Evolutionary conservation across 2,888 invertebrate genomes (phyloP).

Genomic region (Acanthacorydalis orientalis): DNA sequence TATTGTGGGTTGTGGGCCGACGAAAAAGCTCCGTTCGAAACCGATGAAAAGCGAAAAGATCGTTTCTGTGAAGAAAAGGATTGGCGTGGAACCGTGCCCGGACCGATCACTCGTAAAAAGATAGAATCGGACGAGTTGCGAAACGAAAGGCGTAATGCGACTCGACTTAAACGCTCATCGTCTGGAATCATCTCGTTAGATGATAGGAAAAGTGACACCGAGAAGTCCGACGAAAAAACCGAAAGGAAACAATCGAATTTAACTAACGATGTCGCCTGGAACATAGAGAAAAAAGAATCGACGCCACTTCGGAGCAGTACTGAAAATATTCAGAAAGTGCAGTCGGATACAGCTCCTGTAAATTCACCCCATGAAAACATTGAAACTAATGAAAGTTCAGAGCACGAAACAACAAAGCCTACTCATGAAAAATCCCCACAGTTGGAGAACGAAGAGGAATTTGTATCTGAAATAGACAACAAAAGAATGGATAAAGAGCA

Average conservation of each 20-base stretch:
- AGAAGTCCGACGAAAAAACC: slow-evolving; percentile 13
- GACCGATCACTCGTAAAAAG: slow-evolving; percentile 41
- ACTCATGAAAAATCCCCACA: slow-evolving; percentile 3
- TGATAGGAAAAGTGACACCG: slow-evolving; percentile 15
- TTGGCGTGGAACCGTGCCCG: slow-evolving; percentile 31
- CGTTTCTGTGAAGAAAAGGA: slow-evolving; percentile 20
- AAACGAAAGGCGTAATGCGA: slow-evolving; percentile 30
- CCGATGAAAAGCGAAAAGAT: slow-evolving; percentile 20
- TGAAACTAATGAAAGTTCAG: slow-evolving; percentile 26
- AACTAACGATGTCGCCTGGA: slow-evolving; percentile 12
- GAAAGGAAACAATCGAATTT: slow-evolving; percentile 11
- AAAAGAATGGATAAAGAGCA: slow-evolving; percentile 23
- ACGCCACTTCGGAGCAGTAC: slow-evolving; percentile 8
- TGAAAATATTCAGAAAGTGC: slow-evolving; percentile 20
- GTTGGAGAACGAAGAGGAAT: slow-evolving; percentile 16
- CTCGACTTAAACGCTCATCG: slow-evolving; percentile 29
- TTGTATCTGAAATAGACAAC: slow-evolving; percentile 10
- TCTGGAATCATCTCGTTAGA: slow-evolving; percentile 17
- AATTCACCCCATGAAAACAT: slow-evolving; percentile 22
- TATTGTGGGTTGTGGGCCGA: slow-evolving; percentile 30
- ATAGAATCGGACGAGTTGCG: slow-evolving; percentile 38
- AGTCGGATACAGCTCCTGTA: slow-evolving; percentile 26
- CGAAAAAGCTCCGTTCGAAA: slow-evolving; percentile 21
- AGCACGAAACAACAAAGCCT: slow-evolving; percentile 17
- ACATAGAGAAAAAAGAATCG: slow-evolving; percentile 9